These are phyloP conservation scores for Caenorhabditis tropicalis DNA, from an alignment of 1,140 invertebrate genomes.

Conservation along the genomic window DNA sequence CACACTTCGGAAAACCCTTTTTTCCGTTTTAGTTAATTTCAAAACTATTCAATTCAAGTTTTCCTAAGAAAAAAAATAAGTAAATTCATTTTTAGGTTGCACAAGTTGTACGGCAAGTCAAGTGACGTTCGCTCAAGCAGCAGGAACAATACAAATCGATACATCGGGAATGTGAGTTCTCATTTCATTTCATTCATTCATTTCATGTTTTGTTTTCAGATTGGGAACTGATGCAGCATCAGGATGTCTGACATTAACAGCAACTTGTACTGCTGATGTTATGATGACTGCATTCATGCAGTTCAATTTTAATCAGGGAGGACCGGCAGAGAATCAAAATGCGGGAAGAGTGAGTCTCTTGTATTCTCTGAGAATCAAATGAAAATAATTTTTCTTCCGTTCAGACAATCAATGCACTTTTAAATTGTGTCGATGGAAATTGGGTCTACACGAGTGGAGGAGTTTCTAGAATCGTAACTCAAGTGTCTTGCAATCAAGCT, in stretches of 20 bases:
- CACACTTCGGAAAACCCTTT: no score
- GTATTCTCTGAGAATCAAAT: background rate
- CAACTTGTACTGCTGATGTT: conserved; percentile 9
- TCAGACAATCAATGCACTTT: conserved; percentile 14
- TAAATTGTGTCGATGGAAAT: conserved; percentile 36
- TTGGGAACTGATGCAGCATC: conserved; percentile 1
- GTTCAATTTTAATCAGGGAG: conserved; percentile 48
- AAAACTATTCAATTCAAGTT: no score
- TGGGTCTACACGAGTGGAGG: conserved; percentile 34
- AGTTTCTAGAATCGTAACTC: conserved; percentile 8
- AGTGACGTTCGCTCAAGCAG: background rate
- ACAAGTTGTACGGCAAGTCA: conserved; percentile 7
- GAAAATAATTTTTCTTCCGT: background rate
- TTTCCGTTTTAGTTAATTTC: no score
- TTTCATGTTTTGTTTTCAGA: background rate
- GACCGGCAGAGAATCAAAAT: conserved; percentile 37
- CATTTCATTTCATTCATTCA: background rate
- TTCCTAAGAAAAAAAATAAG: no score
- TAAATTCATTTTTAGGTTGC: conserved; percentile 9
- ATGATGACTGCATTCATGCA: conserved; percentile 32
- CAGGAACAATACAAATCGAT: background rate
- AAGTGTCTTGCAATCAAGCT: conserved; percentile 35
- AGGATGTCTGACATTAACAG: conserved; percentile 35
- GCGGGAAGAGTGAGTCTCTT: conserved; percentile 17
- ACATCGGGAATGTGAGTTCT: conserved; percentile 1